Base-by-base conservation (phyloP, 2,888 invertebrate genomes). In the Molanna angustata region DNA sequence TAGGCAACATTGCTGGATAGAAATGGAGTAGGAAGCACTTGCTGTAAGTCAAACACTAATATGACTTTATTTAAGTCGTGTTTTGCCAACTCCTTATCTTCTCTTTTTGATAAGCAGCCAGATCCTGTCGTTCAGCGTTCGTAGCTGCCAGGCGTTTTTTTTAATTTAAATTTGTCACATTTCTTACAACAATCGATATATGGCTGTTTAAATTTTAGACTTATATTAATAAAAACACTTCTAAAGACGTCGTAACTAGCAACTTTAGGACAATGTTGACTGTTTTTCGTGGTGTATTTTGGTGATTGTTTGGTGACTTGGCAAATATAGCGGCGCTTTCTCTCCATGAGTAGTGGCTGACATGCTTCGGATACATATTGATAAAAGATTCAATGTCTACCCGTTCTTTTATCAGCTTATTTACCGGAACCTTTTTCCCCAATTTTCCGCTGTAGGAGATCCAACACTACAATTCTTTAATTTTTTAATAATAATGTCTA, bases 91-190 rank as follows among this genome's bases (percentile, higher is more conserved):
- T 35, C 35, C 13, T 35, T 35, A 35, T 35, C 35, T 11, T 4
- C 6, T 9, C 14, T 35, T n/a, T 35, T 35, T 35, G 35, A 35
- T 4, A 13, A 35, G 14, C 14, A 35, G 9, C 13, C 35, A 11
- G 14, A 13, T 14, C 14, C 35, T 4, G 35, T 14, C 35, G 35
- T n/a, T 35, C 35, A 13, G 9, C 14, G 14, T 35, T 35, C 4
- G 35, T 35, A 13, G 14, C 9, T 35, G n/a, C n/a, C n/a, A n/a
- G n/a, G n/a, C n/a, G 4, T 35, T n/a, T 35, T 35, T n/a, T 14
- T 35, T 14, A 35, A 13, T 35, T 35, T 35, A 35, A 35, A 35
- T 14, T 35, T 14, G 14, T 35, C 35, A 35, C 35, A 35, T 13
- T 35, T 35, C 35, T 35, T 35, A 14, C 35, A 35, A 13, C 13